These are phyloP conservation scores for Epizoanthus fatuus DNA, from an alignment of 92 coral and sea anemone species.

Conservation along the genomic window DNA sequence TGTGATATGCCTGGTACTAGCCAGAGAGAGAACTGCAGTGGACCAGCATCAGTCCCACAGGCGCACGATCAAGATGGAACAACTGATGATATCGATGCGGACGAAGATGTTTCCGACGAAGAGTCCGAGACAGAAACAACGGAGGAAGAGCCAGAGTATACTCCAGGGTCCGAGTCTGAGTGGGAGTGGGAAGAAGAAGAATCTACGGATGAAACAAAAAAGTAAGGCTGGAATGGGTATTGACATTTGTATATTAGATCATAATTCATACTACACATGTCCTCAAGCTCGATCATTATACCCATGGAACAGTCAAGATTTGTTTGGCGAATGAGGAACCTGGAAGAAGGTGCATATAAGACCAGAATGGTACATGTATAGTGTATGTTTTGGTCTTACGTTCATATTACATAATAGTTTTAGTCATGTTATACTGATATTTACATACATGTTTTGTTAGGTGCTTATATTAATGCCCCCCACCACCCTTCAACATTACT, in stretches of 20 bases:
- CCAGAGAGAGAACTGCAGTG: background rate
- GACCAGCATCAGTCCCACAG: background rate
- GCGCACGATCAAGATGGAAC: background rate
- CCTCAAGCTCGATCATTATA: background rate
- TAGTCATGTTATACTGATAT: too few relatives aligned
- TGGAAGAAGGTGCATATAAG: too few relatives aligned
- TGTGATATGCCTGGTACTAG: background rate
- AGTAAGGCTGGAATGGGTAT: constrained; percentile 3
- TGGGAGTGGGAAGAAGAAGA: constrained; percentile 16
- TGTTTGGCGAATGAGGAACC: too few relatives aligned
- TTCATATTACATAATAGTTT: too few relatives aligned
- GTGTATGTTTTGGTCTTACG: too few relatives aligned
- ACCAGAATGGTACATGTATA: too few relatives aligned
- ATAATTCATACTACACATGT: background rate
- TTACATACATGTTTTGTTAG: too few relatives aligned
- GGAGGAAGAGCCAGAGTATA: constrained; percentile 19
- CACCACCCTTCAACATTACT: background rate
- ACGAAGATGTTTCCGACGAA: background rate
- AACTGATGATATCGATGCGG: background rate
- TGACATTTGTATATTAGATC: background rate
- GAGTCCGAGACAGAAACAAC: constrained; percentile 9
- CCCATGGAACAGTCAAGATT: too few relatives aligned
- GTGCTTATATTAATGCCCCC: background rate
- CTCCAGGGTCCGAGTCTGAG: constrained; percentile 6
- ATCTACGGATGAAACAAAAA: constrained; percentile 10